phyloP scores from a whole-genome alignment of 2,888 invertebrate genomes.

The Abrostola triplasia region DNA sequence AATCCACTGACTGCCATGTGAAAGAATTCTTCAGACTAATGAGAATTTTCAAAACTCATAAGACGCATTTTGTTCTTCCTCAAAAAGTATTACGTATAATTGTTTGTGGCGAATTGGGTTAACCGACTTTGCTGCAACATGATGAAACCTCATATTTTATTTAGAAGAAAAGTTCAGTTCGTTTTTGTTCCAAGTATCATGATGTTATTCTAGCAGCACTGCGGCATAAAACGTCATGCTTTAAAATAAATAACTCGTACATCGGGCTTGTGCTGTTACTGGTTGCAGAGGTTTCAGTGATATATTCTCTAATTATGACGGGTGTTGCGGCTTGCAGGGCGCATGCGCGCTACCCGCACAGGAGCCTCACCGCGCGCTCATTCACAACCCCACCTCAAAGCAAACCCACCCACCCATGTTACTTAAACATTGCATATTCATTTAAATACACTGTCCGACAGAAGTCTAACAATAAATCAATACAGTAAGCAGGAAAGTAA shows the following conservation, averaged over 20 bases:
- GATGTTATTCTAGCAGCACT: constrained; percentile 56
- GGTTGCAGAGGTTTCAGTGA: constrained; percentile 62
- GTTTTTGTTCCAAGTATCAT: constrained; percentile 18
- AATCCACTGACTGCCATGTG: constrained; percentile 32
- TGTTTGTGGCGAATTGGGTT: constrained; percentile 8
- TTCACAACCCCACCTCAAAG: constrained; percentile 66
- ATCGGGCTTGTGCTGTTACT: constrained; percentile 51
- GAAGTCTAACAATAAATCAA: constrained; percentile 46
- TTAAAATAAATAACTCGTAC: constrained; percentile 60
- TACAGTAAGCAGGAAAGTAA: constrained; percentile 11
- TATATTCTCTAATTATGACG: constrained; percentile 69
- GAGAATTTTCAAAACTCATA: constrained; percentile 21
- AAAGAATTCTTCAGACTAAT: constrained; percentile 34
- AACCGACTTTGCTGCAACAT: constrained; percentile 29
- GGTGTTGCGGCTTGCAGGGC: constrained; percentile 51
- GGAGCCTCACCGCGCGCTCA: constrained; percentile 56
- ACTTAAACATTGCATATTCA: constrained; percentile 67
- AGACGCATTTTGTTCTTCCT: constrained; percentile 20
- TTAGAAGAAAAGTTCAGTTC: constrained; percentile 18
- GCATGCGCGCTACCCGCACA: constrained; percentile 62
- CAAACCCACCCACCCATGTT: constrained; percentile 54
- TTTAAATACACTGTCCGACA: constrained; percentile 63
- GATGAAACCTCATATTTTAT: constrained; percentile 37
- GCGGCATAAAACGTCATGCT: constrained; percentile 62
- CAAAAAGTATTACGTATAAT: constrained; percentile 10